phyloP scores from a whole-genome alignment of 1,140 invertebrate genomes.

The Drosophila rufa region DNA sequence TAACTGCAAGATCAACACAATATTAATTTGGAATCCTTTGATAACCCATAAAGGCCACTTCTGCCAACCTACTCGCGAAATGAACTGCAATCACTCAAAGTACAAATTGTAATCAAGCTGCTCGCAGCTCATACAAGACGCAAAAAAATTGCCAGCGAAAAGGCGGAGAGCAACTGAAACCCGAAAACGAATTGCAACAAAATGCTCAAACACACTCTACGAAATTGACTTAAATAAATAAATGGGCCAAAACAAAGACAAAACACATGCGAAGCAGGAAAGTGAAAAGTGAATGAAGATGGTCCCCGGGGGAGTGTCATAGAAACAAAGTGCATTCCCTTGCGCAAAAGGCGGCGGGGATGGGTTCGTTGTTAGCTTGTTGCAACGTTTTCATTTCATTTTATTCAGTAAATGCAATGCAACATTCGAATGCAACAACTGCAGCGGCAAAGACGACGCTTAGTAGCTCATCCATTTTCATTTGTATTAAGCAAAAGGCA shows the following conservation, averaged over 20 bases:
- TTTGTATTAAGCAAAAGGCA: slow-evolving; percentile 79
- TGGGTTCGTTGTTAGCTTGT: slow-evolving; percentile 64
- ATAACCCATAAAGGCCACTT: not conserved
- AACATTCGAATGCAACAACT: slow-evolving; percentile 53
- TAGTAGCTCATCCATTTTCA: slow-evolving; percentile 83
- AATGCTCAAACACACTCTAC: slow-evolving; percentile 81
- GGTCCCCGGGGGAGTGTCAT: slow-evolving; percentile 39
- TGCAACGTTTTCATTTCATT: slow-evolving; percentile 77
- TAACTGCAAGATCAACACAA: not conserved
- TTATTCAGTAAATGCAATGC: slow-evolving; percentile 60
- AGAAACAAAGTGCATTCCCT: slow-evolving; percentile 64
- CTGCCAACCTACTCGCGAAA: not conserved
- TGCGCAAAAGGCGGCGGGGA: slow-evolving; percentile 8
- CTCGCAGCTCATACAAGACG: slow-evolving; percentile 33
- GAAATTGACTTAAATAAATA: slow-evolving; percentile 83
- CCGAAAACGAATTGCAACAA: slow-evolving; percentile 77
- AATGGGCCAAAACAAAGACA: slow-evolving; percentile 80
- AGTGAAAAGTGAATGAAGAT: slow-evolving; percentile 12
- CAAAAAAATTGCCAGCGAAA: slow-evolving; percentile 43
- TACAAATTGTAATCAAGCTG: slow-evolving; percentile 76
- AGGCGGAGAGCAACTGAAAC: slow-evolving; percentile 37
- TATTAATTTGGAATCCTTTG: not conserved
- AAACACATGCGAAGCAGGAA: slow-evolving; percentile 59
- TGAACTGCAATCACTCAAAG: slow-evolving; percentile 70
- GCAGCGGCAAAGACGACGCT: slow-evolving; percentile 66